These are phyloP conservation scores for Chloroceryle inda DNA, from an alignment of 2,797 vertebrate species.

Conservation along the genomic window DNA sequence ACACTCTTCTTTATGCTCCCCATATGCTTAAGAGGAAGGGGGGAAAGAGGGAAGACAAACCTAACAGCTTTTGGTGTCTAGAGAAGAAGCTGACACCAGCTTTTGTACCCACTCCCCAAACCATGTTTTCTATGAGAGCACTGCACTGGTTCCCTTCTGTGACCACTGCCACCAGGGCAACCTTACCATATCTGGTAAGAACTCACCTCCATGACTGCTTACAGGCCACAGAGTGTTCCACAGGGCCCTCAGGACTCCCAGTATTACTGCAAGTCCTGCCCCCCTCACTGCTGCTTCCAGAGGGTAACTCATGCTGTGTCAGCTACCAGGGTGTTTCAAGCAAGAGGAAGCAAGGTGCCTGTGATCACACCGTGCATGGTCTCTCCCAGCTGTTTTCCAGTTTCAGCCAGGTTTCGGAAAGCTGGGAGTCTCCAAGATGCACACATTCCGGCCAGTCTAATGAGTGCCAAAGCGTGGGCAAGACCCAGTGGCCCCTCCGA, in stretches of 20 bases:
- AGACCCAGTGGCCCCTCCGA: not conserved
- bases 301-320: not conserved
- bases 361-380: accelerated
- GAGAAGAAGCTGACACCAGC: not conserved
- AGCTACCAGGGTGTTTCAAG: not conserved
- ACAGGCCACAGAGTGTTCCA: not conserved
- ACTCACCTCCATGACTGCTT: not conserved
- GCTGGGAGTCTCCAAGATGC: not conserved
- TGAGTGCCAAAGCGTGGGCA: not conserved
- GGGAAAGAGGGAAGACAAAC: not conserved
- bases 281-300: not conserved
- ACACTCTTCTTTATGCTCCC: too few relatives aligned
- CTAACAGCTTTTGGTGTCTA: accelerated
- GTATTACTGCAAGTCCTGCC: not conserved
- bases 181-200: not conserved
- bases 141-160: not conserved
- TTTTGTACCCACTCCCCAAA: not conserved
- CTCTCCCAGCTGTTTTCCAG: not conserved
- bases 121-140: accelerated
- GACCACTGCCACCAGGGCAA: not conserved
- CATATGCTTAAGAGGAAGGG: not conserved
- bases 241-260: not conserved
- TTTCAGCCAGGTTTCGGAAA: not conserved
- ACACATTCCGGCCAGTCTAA: not conserved
- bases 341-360: accelerated